Evolutionary conservation across 2,113 vertebrate genomes (phyloP), one percentile per base, ranked within the genome.

Genomic region (Istiophorus platypterus): DNA sequence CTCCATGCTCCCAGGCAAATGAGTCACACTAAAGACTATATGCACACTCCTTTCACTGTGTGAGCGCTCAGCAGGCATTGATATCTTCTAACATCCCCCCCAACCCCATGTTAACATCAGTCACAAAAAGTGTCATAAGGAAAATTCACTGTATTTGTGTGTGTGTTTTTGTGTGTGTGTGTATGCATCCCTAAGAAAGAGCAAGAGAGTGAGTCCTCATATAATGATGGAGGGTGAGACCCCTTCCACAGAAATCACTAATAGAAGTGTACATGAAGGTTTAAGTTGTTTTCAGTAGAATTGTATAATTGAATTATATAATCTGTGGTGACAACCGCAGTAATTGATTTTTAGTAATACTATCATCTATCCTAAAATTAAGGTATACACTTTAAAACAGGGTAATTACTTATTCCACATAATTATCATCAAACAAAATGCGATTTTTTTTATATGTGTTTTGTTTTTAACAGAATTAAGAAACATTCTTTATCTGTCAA

Each of bases 11-110:
- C 65, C 26, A 66, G 58, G 77, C 61, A 84, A 68, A 52, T 31
- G 49, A 67, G 34, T 76, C 57, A 37, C 66, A 24, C 81, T 70
- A 77, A 72, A 72, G 27, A 77, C 76, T 81, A 45, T 61, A 63
- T 72, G 45, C 76, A 76, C 69, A 77, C 59, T 80, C 41, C 51
- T 56, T 29, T 45, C 61, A 47, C 51, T n/a, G 41, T 71, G 66
- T 77, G 84, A 77, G 61, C 11, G 7, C 80, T 70, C 84, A 63
- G 84, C 70, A 76, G 87, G 74, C 66, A 72, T 80, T 80, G 67
- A 85, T 72, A 78, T 34, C 68, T 39, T 84, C 61, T 81, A 83
- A 82, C 85, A 88, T 84, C 54, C 42, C 41, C 34, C 34, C 42
- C 3, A 34, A 42, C 51, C 20, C 7, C 47, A 24, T 66, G 68